Evolutionary conservation across 2,113 vertebrate species (phyloP).

Genomic region (Vanacampus margaritifer): DNA sequence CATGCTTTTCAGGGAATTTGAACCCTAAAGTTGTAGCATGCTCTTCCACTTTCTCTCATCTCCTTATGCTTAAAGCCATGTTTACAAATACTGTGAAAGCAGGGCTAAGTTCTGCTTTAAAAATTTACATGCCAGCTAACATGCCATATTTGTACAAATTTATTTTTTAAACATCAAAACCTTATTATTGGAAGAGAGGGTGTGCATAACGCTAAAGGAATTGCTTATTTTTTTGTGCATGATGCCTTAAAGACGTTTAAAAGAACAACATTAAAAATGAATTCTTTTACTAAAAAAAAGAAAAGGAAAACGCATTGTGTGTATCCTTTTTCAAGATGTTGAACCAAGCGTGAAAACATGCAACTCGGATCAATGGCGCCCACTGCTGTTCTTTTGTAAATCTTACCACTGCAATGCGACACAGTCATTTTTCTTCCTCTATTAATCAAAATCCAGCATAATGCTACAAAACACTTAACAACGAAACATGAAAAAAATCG

Average conservation of each 20-base stretch:
- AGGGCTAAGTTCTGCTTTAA: slow-evolving; percentile 62
- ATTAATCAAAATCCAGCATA: too few relatives aligned
- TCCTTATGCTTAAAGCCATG: slow-evolving; percentile 72
- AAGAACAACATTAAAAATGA: slow-evolving; percentile 35
- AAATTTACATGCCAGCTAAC: slow-evolving; percentile 70
- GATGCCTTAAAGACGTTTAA: slow-evolving; percentile 74
- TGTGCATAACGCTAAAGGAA: slow-evolving; percentile 63
- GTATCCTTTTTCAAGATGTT: neutral
- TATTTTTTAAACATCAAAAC: slow-evolving; percentile 68
- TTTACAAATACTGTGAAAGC: slow-evolving; percentile 76
- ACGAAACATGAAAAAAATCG: too few relatives aligned
- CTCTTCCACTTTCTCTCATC: slow-evolving; percentile 44
- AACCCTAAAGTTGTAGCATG: slow-evolving; percentile 57
- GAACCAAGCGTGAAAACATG: neutral
- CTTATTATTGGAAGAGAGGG: slow-evolving; percentile 45
- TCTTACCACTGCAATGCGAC: slow-evolving; percentile 40
- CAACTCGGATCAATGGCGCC: slow-evolving; percentile 33
- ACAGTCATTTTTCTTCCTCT: neutral
- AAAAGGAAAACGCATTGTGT: slow-evolving; percentile 19
- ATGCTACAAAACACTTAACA: too few relatives aligned
- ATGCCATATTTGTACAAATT: slow-evolving; percentile 74
- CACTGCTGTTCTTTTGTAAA: slow-evolving; percentile 29
- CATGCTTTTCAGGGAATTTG: slow-evolving; percentile 68
- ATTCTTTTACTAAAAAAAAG: slow-evolving; percentile 74
- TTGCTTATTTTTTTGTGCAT: slow-evolving; percentile 73